These are phyloP conservation scores for Enteromius radiatus DNA, from an alignment of 2,797 vertebrate genomes.

Conservation along the genomic window DNA sequence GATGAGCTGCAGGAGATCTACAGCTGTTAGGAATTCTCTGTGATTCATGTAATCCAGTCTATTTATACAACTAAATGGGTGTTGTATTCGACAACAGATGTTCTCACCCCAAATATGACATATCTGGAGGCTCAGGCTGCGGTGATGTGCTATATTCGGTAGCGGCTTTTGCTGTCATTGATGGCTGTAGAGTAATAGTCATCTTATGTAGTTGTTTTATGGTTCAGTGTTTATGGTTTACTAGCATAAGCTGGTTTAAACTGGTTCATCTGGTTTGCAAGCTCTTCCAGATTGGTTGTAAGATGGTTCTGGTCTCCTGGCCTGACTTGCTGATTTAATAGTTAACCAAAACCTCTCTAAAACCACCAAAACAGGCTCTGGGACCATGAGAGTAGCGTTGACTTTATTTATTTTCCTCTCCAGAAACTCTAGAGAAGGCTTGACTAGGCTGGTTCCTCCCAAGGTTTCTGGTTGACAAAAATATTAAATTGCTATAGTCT, in stretches of 20 bases:
- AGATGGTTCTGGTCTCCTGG: not conserved
- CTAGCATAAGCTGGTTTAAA: not conserved
- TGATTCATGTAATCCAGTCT: conserved; percentile 33
- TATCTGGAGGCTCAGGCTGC: conserved; percentile 6
- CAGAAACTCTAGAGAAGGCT: not conserved
- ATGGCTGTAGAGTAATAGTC: not conserved
- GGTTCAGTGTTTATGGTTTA: not conserved
- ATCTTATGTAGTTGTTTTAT: not conserved
- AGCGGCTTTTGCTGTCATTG: conserved; percentile 14
- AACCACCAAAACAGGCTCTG: conserved; percentile 8
- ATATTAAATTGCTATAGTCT: no score
- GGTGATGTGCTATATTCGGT: conserved; percentile 24
- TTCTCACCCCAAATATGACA: conserved; percentile 46
- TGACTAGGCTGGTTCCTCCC: no score
- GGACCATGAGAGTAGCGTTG: not conserved
- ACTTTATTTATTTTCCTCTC: not conserved
- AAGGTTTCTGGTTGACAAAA: no score
- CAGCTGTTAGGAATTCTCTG: conserved; percentile 46
- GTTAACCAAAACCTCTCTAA: not conserved
- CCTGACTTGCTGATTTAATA: not conserved
- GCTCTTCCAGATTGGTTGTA: not conserved
- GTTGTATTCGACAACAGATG: conserved; percentile 49
- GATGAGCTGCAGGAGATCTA: conserved; percentile 18
- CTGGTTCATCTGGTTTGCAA: not conserved
- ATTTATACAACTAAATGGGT: conserved; percentile 36